phyloP scores from a whole-genome alignment of 2,113 vertebrate species.

The Poeciliopsis retropinna region DNA sequence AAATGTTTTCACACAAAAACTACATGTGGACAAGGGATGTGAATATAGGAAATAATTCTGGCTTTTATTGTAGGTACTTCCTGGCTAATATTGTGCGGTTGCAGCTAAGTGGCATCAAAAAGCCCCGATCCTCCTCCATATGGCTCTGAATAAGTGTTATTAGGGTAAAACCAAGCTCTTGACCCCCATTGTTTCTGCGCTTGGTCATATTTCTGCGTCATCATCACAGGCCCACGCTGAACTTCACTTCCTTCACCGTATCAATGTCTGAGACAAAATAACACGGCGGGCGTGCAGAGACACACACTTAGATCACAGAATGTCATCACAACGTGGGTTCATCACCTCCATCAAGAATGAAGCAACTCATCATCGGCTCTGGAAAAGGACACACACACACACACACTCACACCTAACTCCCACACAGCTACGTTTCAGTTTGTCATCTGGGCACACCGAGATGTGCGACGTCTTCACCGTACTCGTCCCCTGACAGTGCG shows the following conservation, averaged over 20 bases:
- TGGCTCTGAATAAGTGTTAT: slow-evolving; percentile 40
- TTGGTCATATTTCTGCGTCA: slow-evolving; percentile 50
- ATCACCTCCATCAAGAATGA: slow-evolving; percentile 61
- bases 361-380: slow-evolving; percentile 44
- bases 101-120: neutral
- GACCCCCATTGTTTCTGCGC: slow-evolving; percentile 56
- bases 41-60: neutral
- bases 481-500: slow-evolving; percentile 38
- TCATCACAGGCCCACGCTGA: slow-evolving; percentile 4
- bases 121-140: slow-evolving; percentile 14
- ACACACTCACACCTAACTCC: neutral
- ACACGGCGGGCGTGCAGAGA: slow-evolving; percentile 24
- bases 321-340: slow-evolving; percentile 59
- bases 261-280: slow-evolving; percentile 57
- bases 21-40: no score
- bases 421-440: slow-evolving; percentile 26
- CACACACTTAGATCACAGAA: slow-evolving; percentile 42
- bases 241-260: slow-evolving; percentile 30
- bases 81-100: slow-evolving; percentile 17
- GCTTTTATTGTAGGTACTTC: neutral
- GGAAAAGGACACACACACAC: slow-evolving; percentile 17
- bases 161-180: slow-evolving; percentile 33
- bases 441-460: slow-evolving; percentile 36
- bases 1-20: neutral
- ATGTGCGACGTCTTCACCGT: slow-evolving; percentile 25